A percentile compares a stretch with the other conserved stretches of the same genome.
Evolutionary conservation across 1,140 invertebrate genomes (phyloP).

Genomic region (Colletes gigas): DNA sequence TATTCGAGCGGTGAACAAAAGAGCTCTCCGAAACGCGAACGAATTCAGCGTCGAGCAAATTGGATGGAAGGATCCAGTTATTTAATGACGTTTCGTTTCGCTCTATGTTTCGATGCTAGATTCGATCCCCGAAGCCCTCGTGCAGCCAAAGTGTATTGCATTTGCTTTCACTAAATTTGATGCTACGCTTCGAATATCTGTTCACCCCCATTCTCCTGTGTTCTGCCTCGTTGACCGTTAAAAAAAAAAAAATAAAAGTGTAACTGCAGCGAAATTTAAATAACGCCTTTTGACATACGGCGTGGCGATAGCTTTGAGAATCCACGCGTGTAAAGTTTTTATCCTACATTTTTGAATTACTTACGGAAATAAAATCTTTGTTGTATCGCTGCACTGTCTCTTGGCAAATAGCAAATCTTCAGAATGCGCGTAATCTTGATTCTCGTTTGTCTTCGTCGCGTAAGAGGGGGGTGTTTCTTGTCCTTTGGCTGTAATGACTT

Average conservation of each 20-base stretch:
- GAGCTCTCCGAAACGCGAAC: background rate
- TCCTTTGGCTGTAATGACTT: too few species aligned
- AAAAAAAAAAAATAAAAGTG: too few species aligned
- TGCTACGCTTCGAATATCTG: background rate
- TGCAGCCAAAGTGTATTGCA: constrained; percentile 11
- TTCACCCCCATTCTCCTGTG: background rate
- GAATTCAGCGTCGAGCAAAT: background rate
- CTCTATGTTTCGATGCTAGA: background rate
- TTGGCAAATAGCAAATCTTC: background rate
- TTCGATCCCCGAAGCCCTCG: background rate
- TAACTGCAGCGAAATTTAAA: too few species aligned
- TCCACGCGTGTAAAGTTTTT: too few species aligned
- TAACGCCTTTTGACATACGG: too few species aligned
- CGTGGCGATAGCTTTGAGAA: too few species aligned
- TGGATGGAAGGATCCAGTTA: background rate
- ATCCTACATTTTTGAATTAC: too few species aligned
- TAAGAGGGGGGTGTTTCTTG: too few species aligned
- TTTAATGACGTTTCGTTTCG: background rate
- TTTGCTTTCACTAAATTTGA: constrained; percentile 3
- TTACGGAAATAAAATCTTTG: too few species aligned
- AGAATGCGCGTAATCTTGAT: background rate
- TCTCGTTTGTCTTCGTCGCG: too few species aligned
- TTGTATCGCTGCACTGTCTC: too few species aligned
- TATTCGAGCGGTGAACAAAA: background rate
- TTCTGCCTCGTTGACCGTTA: background rate